Conservation (phyloP, 1,140 invertebrate species). For the Anadara kagoshimensis region DNA sequence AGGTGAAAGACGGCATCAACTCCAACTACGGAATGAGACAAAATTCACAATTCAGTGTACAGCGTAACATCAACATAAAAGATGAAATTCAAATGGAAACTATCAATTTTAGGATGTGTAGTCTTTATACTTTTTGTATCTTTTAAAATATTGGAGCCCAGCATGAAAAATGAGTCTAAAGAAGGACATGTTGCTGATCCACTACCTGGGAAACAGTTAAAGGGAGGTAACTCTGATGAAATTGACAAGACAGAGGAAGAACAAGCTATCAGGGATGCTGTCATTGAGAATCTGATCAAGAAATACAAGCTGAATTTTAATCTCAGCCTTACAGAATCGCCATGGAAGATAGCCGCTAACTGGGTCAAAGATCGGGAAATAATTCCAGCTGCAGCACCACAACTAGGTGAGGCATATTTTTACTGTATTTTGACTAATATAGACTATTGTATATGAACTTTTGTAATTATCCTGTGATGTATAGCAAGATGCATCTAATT, state of each 20-base stretch:
- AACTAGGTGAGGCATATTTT: constrained; percentile 43
- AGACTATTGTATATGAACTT: too few relatives aligned
- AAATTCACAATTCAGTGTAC: neutral
- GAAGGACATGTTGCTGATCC: neutral
- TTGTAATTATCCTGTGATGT: too few relatives aligned
- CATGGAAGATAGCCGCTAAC: constrained; percentile 44
- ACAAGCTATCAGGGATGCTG: neutral
- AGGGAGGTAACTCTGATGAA: neutral
- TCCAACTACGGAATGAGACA: too few relatives aligned
- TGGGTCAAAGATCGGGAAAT: constrained; percentile 82
- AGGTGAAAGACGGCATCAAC: too few relatives aligned
- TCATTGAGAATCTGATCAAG: constrained; percentile 11
- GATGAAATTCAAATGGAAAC: constrained; percentile 30
- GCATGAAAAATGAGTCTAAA: neutral
- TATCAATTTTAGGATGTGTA: constrained; percentile 17
- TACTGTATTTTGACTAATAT: too few relatives aligned
- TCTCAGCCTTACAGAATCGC: constrained; percentile 28
- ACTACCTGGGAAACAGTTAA: neutral
- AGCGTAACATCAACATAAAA: neutral
- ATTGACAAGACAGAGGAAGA: constrained; percentile 5
- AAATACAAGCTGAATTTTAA: constrained; percentile 36
- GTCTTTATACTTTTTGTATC: constrained; percentile 32
- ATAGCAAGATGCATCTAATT: too few relatives aligned
- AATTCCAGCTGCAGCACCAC: constrained; percentile 76
- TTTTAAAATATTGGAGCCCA: constrained; percentile 19